phyloP scores from a whole-genome alignment of 2,113 vertebrate genomes.

The Actenoides lindsayi region DNA sequence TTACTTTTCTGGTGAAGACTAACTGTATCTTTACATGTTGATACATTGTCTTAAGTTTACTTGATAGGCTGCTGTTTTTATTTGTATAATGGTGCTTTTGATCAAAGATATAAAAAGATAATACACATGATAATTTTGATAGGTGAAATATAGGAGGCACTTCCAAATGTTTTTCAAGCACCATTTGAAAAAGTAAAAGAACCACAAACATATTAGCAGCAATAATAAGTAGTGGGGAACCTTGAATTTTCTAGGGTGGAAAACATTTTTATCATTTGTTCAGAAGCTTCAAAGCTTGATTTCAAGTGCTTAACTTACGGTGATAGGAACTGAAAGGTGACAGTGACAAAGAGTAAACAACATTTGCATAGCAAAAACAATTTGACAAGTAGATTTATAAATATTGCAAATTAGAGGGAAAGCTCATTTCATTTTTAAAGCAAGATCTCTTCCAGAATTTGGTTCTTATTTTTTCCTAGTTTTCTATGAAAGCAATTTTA shows the following conservation, averaged over 20 bases:
- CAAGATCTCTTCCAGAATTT: not conserved
- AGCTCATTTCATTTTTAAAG: not conserved
- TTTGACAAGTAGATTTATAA: conserved; percentile 53
- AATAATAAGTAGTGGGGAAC: conserved; percentile 32
- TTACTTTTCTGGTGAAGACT: not conserved
- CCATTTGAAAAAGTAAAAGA: not conserved
- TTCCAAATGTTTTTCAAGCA: conserved; percentile 17
- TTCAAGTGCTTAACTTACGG: conserved; percentile 22
- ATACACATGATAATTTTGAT: not conserved
- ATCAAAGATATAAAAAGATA: conserved; percentile 40
- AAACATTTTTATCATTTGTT: conserved; percentile 28
- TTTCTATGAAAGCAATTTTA: not conserved
- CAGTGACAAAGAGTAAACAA: conserved; percentile 57
- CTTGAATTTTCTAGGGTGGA: conserved; percentile 48
- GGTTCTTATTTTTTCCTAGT: not conserved
- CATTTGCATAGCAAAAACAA: conserved; percentile 61
- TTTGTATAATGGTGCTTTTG: conserved; percentile 39
- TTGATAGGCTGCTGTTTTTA: conserved; percentile 2
- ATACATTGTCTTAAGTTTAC: not conserved
- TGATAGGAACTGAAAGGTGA: conserved; percentile 47
- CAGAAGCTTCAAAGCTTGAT: conserved; percentile 52
- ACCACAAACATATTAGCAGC: conserved; percentile 5
- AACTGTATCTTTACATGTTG: not conserved
- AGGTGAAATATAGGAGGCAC: not conserved
- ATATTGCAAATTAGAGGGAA: conserved; percentile 47